Percentiles rank a stretch among this genome's conserved stretches.
These are phyloP conservation scores for Oscheius myriophilus DNA, from an alignment of 2,888 invertebrate species.

Conservation along the genomic window DNA sequence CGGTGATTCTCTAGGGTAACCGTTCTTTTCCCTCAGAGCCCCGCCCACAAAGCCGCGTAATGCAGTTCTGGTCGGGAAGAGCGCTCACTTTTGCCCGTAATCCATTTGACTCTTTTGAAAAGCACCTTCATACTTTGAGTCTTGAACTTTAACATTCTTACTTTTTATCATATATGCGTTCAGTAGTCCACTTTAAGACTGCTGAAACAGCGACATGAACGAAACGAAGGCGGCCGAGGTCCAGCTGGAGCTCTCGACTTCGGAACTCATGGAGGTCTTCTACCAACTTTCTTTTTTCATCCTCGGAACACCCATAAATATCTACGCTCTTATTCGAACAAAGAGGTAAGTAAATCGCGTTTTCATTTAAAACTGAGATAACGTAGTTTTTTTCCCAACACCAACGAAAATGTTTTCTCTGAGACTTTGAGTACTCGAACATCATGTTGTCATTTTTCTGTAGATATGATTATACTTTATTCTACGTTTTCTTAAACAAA, in stretches of 20 bases:
- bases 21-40: not conserved
- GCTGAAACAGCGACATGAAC: too few relatives aligned
- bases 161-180: not conserved
- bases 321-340: slow-evolving; percentile 51
- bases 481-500: too few relatives aligned
- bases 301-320: slow-evolving; percentile 62
- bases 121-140: slow-evolving; percentile 2
- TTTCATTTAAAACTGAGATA: not conserved
- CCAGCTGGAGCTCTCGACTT: slow-evolving; percentile 47
- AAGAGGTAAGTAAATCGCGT: slow-evolving; percentile 41
- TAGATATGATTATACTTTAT: too few relatives aligned
- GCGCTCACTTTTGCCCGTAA: slow-evolving; percentile 16
- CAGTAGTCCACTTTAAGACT: not conserved
- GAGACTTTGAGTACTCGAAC: too few relatives aligned
- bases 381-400: not conserved
- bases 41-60: slow-evolving; percentile 19
- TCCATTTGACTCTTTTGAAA: slow-evolving; percentile 2
- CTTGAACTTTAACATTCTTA: too few relatives aligned
- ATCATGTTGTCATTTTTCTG: too few relatives aligned
- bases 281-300: slow-evolving; percentile 65
- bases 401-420: too few relatives aligned
- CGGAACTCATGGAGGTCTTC: slow-evolving; percentile 63
- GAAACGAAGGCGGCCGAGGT: slow-evolving; percentile 14
- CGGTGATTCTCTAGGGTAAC: too few relatives aligned
- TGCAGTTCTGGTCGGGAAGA: slow-evolving; percentile 4